Base-by-base conservation (phyloP, 1,140 invertebrate genomes). In the Drosophila sp. region DNA sequence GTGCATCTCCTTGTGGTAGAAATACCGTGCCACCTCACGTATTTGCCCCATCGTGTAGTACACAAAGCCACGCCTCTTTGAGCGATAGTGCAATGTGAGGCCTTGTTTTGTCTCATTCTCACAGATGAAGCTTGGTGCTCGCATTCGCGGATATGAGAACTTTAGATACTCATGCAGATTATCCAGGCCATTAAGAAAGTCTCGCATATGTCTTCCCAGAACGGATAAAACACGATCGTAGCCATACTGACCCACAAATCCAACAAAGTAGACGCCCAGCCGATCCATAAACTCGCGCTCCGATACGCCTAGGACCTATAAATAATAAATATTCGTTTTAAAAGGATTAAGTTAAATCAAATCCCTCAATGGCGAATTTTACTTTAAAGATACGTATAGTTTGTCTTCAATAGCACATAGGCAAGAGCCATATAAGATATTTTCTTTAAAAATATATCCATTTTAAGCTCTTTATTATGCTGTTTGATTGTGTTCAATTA, bases 31-130 rank as follows among this genome's bases (percentile, higher is more conserved):
- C 59, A 98, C 97, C 93, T 97, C 96, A 91, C 96, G 94, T 54
- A 99, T 98, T 92, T 99, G 98, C 5, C 98, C 98, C 95, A 98
- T 98, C 0, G 98, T 98, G 87, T 99, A 99, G 92, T 98, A 97
- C 1, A 99, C 95, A 91, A 98, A 99, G 0, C 98, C 98, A 53
- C 96, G 94, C 61, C 98, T 92, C 92, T 98, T 98, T 64, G 97
- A 98, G 45, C 98, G 94, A 91, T 98, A 98, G 92, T 99, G 98
- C 36, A 99, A 93, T 0, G 97, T 97, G 43, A 99, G 93, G 2
- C 98, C 98, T 89, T 96, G 95, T 53, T 96, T 94, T 0, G 97
- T 97, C 92, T 99, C 98, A 87, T 98, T 97, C 92, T 99, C 97
- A 87, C 98, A 98, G 77, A 98, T 98, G 91, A 99, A 99, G 57